Evolutionary conservation across 2,113 vertebrate genomes (phyloP), one percentile per base, ranked within the genome.

Genomic region (Pipa parva): DNA sequence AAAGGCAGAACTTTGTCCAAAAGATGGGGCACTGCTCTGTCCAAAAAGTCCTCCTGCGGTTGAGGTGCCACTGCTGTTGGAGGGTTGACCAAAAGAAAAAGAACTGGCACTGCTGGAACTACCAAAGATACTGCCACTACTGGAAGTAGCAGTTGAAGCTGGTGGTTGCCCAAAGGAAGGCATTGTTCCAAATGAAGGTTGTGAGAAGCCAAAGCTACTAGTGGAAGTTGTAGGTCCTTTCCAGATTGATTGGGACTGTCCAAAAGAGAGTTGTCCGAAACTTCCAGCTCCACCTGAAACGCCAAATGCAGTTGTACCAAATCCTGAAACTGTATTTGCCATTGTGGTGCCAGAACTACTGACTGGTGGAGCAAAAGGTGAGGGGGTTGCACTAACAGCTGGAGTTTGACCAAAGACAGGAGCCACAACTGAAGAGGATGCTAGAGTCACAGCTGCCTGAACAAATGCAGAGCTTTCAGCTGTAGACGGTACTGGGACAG

Each of bases 1-100:
- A 13, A 97, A 99, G 29, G 78, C 76, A 0, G 89, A 65, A 67
- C 74, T 88, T 81, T 95, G 93, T 1, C 95, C 93, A 25, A 98
- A 98, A 0, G 73, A 86, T 0, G 89, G 87, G 0, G 87, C 8
- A 20, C 76, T 81, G 78, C 70, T 90, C 54, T 94, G 93, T 3
- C 90, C 93, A 33, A 98, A 98, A 1, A 93, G 73, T 0, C 80
- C 82, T n/a, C 78, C 22, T 2, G 63, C 25, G 8, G 81, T 77
- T 0, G 79, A 74, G 8, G 83, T 83, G 0, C 88, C 78, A 0
- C 78, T 66, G 73, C 77, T 81, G 8, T 86, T 55, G 11, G 86
- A 64, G 0, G 82, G 80, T 71, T 88, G 87, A 6, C 87, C 92
- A 0, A 98, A 98, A 0, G 94, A 91, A 73, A 99, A 97, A 18